Evolutionary conservation across 2,113 vertebrate genomes (phyloP), one percentile per base, ranked within the genome.

Genomic region (Channa argus): DNA sequence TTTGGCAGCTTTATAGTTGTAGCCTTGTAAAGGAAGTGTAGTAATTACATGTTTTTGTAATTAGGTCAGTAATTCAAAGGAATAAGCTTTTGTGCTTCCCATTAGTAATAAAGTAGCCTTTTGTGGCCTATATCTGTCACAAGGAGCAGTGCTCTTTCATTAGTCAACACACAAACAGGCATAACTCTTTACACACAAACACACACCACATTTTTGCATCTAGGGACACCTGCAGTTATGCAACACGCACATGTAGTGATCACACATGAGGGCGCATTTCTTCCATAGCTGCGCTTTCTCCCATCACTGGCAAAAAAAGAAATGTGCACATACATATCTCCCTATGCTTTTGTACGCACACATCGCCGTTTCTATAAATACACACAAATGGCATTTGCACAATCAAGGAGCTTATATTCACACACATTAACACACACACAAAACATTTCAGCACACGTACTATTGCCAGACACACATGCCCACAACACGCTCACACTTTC

Each of bases 41-140:
- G 83, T 80, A 78, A 89, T 90, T 86, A 85, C 79, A 84, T 89
- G 78, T 87, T 80, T 77, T 84, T 71, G 72, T 87, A 89, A 89
- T 92, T 89, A 86, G 84, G 84, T 88, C 82, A 85, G 15, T 86
- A 80, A 88, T 89, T 84, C 70, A 88, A 82, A 82, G 64, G 78
- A 84, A 83, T 71, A 81, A 73, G 75, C 71, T 73, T 61, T 72
- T 76, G 85, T 71, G 55, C 75, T 81, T 88, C 60, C 58, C 66
- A 69, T 86, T 75, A 84, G 86, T 81, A 77, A 90, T 88, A 84
- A 89, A 88, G 56, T 55, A 80, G 76, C 74, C 77, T 78, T 80
- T 79, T 74, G 87, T 89, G 87, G 85, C 79, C 82, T 56, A 86
- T 85, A 86, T 89, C 66, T 84, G 80, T 91, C 85, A 88, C 70